Base-by-base conservation (phyloP, 1,140 invertebrate species). In the Drosophila nigrodunni region DNA sequence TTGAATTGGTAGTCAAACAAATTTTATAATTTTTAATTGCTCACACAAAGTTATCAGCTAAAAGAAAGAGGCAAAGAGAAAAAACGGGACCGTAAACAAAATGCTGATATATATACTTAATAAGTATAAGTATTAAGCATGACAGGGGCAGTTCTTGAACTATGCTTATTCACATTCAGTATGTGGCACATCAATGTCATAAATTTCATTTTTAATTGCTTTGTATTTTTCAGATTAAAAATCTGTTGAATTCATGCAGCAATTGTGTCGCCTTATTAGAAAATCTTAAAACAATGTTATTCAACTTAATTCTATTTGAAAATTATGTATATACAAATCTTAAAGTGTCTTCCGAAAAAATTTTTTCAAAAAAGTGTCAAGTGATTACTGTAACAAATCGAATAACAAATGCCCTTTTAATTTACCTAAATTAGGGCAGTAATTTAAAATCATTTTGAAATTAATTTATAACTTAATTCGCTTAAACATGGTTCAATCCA, bases 121-220 rank as follows among this genome's bases (percentile, higher is more conserved):
- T 44, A 13, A 30, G 25, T 34, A n/a, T 7, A 55, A 55, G 49
- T 54, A 57, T 21, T 18, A 25, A 41, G 7, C 34, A 41, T 57
- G 37, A 57, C 25, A 15, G 57, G 46, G 15, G 13, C 47, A 68
- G 65, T 50, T 87, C 80, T 82, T 82, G 77, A 82, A 77, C 77
- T 70, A 35, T 43, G 7, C 8, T 7, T 35, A 15, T 7, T 54
- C 7, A 47, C 13, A 9, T 2, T 54, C 7, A 47, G 68, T 55
- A 83, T 77, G 60, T 86, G 82, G 77, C 77, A 80, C 83, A 88
- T 80, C 64, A 55, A 46, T 50, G 68, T 64, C 80, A 88, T 87
- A 87, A 87, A 87, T 87, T 78, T 80, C 37, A 67, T 50, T 78
- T 89, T 87, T 88, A 87, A 87, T 87, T 82, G 77, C 77, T 65